These are phyloP conservation scores for Cassiopea andromeda DNA, from an alignment of 30 jellyfish, hydroid and myxozoan genomes.

Conservation along the genomic window DNA sequence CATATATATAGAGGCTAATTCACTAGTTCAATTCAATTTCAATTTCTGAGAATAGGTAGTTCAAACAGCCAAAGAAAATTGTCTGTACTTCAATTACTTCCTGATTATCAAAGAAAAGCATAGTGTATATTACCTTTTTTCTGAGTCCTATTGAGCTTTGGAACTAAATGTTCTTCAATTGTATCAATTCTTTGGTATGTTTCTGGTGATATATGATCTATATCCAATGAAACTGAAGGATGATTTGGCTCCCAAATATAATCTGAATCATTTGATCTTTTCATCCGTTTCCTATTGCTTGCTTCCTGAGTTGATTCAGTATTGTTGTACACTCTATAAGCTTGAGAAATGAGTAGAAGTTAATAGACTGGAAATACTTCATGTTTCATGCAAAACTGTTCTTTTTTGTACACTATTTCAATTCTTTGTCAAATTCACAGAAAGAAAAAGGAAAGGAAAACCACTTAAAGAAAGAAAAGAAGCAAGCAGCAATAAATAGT, in stretches of 20 bases:
- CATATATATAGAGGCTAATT: too few species aligned
- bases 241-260: slow-evolving; percentile 76
- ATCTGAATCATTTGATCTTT: slow-evolving; percentile 11
- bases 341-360: slow-evolving; percentile 7
- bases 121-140: not conserved
- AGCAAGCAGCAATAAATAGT: too few species aligned
- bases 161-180: slow-evolving; percentile 41
- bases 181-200: slow-evolving; percentile 66
- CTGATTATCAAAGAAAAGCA: not conserved
- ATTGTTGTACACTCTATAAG: slow-evolving; percentile 57
- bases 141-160: not conserved
- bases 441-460: too few species aligned
- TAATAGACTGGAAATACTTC: not conserved
- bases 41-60: too few species aligned
- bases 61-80: too few species aligned
- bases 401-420: too few species aligned
- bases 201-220: slow-evolving; percentile 62
- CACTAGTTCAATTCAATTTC: too few species aligned
- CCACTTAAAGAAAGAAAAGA: too few species aligned
- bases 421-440: too few species aligned
- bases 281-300: not conserved
- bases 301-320: slow-evolving; percentile 17
- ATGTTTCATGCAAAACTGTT: too few species aligned
- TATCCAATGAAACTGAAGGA: slow-evolving; percentile 61
- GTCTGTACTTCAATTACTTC: not conserved